Evolutionary conservation across 1,140 invertebrate species (phyloP), one percentile per base, ranked within the genome.

Genomic region (Portunus trituberculatus): DNA sequence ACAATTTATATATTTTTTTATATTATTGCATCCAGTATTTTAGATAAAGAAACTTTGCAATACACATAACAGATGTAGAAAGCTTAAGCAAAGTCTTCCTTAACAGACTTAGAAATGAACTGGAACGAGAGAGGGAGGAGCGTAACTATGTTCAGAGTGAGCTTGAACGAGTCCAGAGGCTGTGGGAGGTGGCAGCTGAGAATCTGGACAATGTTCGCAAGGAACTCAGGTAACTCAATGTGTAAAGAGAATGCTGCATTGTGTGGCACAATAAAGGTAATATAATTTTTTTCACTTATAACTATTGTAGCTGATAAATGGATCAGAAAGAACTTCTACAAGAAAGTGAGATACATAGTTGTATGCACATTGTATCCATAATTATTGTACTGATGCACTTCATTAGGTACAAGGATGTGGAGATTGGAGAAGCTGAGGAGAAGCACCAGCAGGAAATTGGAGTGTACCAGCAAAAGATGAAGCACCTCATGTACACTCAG

Each of bases 91-190:
- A 39, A 2, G 39, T 39, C 39, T 59, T 59, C 8, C 8, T 52
- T 59, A 16, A 25, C 82, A 98, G 98, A 96, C 98, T 99, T n/a
- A 98, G 98, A 96, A 98, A 99, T 96, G 99, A 99, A 97, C 97
- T 99, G 96, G 99, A 99, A 96, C 98, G 98, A 86, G 99, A 99
- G 97, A 97, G 99, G 96, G 99, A 99, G 97, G 99, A 99, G 97
- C 97, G 99, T 96, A 99, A 99, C 97, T 99, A 98, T 97, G 99
- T 99, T 96, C 99, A 99, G 97, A 94, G 93, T 83, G 96, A 96
- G 46, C 97, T 99, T 91, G 99, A 99, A 97, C 97, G 99, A 96
- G 99, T 99, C 25, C 98, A 98, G 96, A 99, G 98, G 46, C 99
- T 99, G 97, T 99, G 99, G 99, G 99, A 99, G 97, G 98, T 99